Conservation (phyloP, 1,140 invertebrate species). For the Rhyacophila brunnea region DNA sequence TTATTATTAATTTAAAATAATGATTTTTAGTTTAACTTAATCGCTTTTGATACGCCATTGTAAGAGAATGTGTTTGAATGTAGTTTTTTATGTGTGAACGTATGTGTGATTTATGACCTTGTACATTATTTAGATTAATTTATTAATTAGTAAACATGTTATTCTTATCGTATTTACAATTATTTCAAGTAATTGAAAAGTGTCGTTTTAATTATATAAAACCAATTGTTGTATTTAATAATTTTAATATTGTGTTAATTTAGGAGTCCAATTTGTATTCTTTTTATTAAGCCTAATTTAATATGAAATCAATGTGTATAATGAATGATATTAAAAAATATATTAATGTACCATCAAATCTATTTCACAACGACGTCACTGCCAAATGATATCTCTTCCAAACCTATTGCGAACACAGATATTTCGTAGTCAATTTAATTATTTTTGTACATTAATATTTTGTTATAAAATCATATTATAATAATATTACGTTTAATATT, state of each 20-base stretch:
- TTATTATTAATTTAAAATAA: slow-evolving; percentile 2
- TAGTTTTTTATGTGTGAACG: neutral
- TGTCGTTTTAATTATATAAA: slow-evolving; percentile 3
- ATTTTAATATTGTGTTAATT: neutral
- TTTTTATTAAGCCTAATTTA: neutral
- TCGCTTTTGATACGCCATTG: neutral
- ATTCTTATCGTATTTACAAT: neutral
- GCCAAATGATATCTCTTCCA: too few species aligned
- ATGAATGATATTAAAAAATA: neutral
- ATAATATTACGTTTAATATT: too few species aligned
- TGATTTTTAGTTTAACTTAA: neutral
- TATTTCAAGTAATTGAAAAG: neutral
- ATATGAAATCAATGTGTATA: neutral
- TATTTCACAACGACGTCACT: too few species aligned
- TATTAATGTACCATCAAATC: too few species aligned
- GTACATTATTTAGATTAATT: too few species aligned
- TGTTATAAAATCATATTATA: too few species aligned
- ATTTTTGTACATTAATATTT: too few species aligned
- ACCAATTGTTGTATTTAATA: neutral
- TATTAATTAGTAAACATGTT: neutral
- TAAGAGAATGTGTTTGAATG: neutral
- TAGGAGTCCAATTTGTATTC: neutral
- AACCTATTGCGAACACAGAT: too few species aligned
- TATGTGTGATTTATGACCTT: too few species aligned
- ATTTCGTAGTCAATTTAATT: too few species aligned